Percentiles rank a stretch among this genome's conserved stretches.
Evolutionary conservation across 2,888 invertebrate genomes (phyloP).

Genomic region (Mesorhabditis spiculigera): DNA sequence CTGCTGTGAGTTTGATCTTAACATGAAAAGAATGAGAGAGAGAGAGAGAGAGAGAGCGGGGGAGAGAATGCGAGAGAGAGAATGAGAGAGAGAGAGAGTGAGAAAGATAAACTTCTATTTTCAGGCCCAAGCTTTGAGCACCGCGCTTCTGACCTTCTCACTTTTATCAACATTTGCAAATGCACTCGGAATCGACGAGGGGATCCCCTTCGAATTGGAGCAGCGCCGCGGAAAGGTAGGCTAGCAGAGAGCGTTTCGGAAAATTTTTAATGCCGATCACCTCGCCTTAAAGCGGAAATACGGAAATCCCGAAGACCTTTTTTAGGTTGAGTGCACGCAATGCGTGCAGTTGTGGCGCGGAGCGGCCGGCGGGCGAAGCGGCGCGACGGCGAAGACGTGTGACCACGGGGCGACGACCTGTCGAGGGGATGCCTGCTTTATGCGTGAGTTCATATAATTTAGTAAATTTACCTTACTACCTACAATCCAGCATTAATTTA

Average conservation of each 20-base stretch:
- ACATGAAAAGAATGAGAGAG: too few species aligned
- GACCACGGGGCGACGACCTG: constrained; percentile 37
- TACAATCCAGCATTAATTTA: not conserved
- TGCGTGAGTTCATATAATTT: constrained; percentile 30
- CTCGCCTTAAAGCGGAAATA: not conserved
- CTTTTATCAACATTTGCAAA: too few species aligned
- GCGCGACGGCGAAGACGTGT: constrained; percentile 15
- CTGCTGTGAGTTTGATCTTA: too few species aligned
- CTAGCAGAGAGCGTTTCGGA: not conserved
- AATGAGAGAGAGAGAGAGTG: too few species aligned
- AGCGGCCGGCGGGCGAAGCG: constrained; percentile 16
- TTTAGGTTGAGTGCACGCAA: constrained; percentile 40
- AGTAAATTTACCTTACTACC: not conserved
- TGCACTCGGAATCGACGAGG: not conserved
- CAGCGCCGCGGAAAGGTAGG: not conserved
- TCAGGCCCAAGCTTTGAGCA: too few species aligned
- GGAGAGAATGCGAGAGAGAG: too few species aligned
- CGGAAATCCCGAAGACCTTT: not conserved
- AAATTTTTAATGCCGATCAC: not conserved
- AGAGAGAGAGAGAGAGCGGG: too few species aligned
- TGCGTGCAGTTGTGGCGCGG: constrained; percentile 41
- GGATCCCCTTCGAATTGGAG: constrained; percentile 4
- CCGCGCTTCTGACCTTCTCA: too few species aligned
- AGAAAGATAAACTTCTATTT: too few species aligned
- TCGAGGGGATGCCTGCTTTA: constrained; percentile 41